Percentiles rank a stretch among this genome's conserved stretches.
Conservation (phyloP, 2,113 vertebrate genomes). For the Manacus vitellinus region DNA sequence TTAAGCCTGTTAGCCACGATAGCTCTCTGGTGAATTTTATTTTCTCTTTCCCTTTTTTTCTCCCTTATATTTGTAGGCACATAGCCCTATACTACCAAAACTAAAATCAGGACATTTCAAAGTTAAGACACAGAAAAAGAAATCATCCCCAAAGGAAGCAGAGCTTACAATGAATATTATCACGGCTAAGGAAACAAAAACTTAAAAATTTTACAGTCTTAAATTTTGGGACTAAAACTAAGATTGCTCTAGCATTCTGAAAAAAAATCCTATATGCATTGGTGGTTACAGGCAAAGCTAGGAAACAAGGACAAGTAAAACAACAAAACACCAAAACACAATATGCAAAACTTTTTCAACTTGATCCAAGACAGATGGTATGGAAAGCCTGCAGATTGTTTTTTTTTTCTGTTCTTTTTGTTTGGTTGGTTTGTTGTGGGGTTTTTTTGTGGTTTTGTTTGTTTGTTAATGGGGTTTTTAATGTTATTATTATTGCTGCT, state of each 20-base stretch:
- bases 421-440: not conserved
- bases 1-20: accelerated
- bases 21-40: not conserved
- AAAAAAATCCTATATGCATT: not conserved
- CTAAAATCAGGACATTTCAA: not conserved
- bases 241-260: not conserved
- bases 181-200: not conserved
- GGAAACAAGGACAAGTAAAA: not conserved
- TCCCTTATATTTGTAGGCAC: accelerated
- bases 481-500: not conserved
- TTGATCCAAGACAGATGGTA: not conserved
- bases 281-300: not conserved
- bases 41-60: not conserved
- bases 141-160: accelerated
- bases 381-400: not conserved
- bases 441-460: not conserved
- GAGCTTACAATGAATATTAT: not conserved
- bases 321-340: not conserved
- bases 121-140: not conserved
- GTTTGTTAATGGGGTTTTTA: not conserved
- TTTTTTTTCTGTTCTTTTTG: not conserved
- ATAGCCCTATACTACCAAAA: not conserved
- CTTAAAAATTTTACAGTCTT: not conserved
- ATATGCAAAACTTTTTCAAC: not conserved
- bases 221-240: not conserved